Percentiles rank a stretch among this genome's conserved stretches.
Evolutionary conservation across 2,888 invertebrate genomes (phyloP).

Genomic region (Leptinotarsa tumamoca): DNA sequence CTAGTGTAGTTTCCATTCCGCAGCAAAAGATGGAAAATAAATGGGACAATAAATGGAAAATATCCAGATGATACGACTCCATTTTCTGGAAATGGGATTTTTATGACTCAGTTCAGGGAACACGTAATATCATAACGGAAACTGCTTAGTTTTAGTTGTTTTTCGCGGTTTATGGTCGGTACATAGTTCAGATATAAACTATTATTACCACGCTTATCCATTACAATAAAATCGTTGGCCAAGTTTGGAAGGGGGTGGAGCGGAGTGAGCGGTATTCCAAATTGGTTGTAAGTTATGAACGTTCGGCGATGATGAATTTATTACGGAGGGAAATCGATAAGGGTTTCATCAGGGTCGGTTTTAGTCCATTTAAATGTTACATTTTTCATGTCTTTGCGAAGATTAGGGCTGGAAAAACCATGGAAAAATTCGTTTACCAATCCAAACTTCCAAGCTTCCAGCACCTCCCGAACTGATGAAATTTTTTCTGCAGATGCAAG

Average conservation of each 20-base stretch:
- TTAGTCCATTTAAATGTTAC: no score
- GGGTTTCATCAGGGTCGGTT: slow-evolving; percentile 9
- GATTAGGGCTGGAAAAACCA: no score
- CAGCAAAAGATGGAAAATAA: slow-evolving; percentile 54
- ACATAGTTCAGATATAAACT: slow-evolving; percentile 27
- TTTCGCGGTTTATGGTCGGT: slow-evolving; percentile 37
- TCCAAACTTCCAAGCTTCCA: no score
- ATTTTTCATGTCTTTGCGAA: no score
- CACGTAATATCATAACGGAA: slow-evolving; percentile 54
- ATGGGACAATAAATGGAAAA: slow-evolving; percentile 57
- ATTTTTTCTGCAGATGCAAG: no score
- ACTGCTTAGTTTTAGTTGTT: slow-evolving; percentile 52
- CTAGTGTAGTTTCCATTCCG: slow-evolving; percentile 51
- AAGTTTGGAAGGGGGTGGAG: slow-evolving; percentile 16
- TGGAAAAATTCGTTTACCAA: no score
- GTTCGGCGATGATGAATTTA: neutral
- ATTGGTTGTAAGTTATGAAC: neutral
- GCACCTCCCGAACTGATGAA: no score
- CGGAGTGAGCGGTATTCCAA: neutral
- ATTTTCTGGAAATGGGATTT: slow-evolving; percentile 57
- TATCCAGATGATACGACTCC: slow-evolving; percentile 57
- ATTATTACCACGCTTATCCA: slow-evolving; percentile 26
- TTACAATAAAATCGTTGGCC: slow-evolving; percentile 32
- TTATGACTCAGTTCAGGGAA: slow-evolving; percentile 55
- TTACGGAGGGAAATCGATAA: neutral